Conservation (phyloP, 2,797 vertebrate genomes). For the Tarsius wallacei region DNA sequence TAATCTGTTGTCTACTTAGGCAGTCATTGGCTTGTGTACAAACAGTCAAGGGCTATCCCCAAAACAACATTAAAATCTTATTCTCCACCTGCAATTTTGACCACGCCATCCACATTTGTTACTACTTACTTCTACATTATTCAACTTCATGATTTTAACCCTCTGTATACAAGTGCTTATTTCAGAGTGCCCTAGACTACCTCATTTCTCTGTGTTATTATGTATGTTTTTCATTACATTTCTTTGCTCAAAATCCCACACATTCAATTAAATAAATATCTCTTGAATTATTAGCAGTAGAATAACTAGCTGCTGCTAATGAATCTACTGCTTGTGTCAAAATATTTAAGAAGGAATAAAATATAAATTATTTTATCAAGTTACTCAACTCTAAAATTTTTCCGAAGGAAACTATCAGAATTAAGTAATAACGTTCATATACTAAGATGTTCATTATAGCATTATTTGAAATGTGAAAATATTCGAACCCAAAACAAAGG, state of each 20-base stretch:
- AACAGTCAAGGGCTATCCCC: not conserved
- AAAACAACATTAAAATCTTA: not conserved
- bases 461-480: conserved; percentile 71
- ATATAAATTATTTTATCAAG: conserved; percentile 60
- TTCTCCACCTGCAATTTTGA: not conserved
- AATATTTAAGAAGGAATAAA: conserved; percentile 64
- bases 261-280: conserved; percentile 21
- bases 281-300: conserved; percentile 1
- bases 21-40: not conserved
- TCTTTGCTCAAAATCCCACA: not conserved
- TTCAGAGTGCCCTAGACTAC: not conserved
- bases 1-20: not conserved
- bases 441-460: not conserved
- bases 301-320: not conserved
- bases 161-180: not conserved
- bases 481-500: conserved; percentile 34
- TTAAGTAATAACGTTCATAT: not conserved
- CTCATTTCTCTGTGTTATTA: not conserved
- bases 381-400: not conserved
- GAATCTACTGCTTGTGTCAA: conserved; percentile 40
- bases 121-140: not conserved
- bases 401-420: not conserved
- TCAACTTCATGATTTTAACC: not conserved
- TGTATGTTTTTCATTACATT: not conserved
- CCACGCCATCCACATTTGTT: not conserved